A percentile compares a stretch with the other conserved stretches of the same genome.
These are phyloP conservation scores for Telmatherina bonti DNA, from an alignment of 2,797 vertebrate species.

Conservation along the genomic window DNA sequence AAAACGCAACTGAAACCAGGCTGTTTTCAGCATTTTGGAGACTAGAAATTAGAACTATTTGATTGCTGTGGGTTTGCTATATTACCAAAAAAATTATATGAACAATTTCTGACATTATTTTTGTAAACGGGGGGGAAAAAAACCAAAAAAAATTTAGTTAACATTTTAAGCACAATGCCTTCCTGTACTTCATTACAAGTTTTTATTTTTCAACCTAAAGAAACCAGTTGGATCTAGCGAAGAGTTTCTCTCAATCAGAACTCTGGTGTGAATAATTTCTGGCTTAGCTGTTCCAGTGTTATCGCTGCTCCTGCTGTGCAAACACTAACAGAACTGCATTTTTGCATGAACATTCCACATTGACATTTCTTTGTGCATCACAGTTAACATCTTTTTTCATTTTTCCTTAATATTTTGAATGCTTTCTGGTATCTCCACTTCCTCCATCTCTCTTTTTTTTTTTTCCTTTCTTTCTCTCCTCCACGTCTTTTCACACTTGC, in stretches of 20 bases:
- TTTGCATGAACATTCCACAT: slow-evolving; percentile 53
- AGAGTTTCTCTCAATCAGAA: not conserved
- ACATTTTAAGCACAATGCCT: not conserved
- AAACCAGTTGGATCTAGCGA: not conserved
- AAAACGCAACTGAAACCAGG: not conserved
- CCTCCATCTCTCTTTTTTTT: slow-evolving; percentile 22
- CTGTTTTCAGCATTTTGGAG: not conserved
- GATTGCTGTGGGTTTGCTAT: not conserved
- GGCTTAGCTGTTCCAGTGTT: not conserved
- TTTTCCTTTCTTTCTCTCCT: slow-evolving; percentile 10
- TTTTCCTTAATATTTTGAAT: slow-evolving; percentile 57
- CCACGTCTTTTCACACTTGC: slow-evolving; percentile 11
- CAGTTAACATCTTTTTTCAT: slow-evolving; percentile 61
- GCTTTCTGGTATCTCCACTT: slow-evolving; percentile 63
- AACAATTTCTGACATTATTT: not conserved
- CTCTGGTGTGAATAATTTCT: not conserved
- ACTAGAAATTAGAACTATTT: not conserved
- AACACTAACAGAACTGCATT: slow-evolving; percentile 27
- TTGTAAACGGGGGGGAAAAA: too few relatives aligned
- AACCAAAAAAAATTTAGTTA: not conserved
- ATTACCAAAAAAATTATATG: not conserved
- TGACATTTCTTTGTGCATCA: slow-evolving; percentile 59
- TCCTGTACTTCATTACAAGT: not conserved
- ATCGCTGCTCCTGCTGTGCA: slow-evolving; percentile 31
- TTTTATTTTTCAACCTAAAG: not conserved